Base-by-base conservation (phyloP, 2,797 vertebrate genomes). In the Premnoplex brunnescens region DNA sequence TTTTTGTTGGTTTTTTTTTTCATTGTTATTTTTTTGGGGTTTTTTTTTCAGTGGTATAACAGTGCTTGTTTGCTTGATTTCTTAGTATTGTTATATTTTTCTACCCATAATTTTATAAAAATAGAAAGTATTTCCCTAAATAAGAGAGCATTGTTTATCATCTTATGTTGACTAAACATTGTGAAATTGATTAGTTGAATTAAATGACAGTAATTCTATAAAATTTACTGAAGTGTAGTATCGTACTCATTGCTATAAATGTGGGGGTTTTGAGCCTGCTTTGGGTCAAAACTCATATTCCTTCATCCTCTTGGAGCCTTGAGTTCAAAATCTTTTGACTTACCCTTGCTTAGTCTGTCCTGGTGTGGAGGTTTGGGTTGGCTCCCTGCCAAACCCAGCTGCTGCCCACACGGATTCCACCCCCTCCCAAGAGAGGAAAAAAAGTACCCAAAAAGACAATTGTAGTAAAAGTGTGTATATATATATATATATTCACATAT, bases 11-110 rank as follows among this genome's bases (percentile, higher is more conserved):
- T 9, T n/a, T 30, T 18, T 26, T 5, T 10, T 9, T 23, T 19
- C 0, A 0, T 44, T 37, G n/a, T 72, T 43, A 2, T 3, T 27
- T 8, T 1, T 14, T 27, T n/a, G n/a, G n/a, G 24, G 20, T 6
- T 48, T 28, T 18, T 12, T 39, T 74, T 76, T 67, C 8, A 32
- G 32, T 46, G 43, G 18, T 52, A 68, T 41, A 78, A 46, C 8
- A 46, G 37, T 56, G 36, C 7, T 7, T 30, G 2, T 36, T 87
- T 87, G 63, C 52, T 67, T 85, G 24, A 30, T 78, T 75, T 90
- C 27, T 54, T 67, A 36, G 8, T n/a, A 36, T 27, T 46, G 15
- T 66, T 85, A 1, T 37, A 10, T 84, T 90, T 88, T 86, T 72
- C 58, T 49, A 26, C 7, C 2, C 1, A 1, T 69, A 23, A 39